Evolutionary conservation across 2,113 vertebrate species (phyloP).

Genomic region (Nycticorax nycticorax): DNA sequence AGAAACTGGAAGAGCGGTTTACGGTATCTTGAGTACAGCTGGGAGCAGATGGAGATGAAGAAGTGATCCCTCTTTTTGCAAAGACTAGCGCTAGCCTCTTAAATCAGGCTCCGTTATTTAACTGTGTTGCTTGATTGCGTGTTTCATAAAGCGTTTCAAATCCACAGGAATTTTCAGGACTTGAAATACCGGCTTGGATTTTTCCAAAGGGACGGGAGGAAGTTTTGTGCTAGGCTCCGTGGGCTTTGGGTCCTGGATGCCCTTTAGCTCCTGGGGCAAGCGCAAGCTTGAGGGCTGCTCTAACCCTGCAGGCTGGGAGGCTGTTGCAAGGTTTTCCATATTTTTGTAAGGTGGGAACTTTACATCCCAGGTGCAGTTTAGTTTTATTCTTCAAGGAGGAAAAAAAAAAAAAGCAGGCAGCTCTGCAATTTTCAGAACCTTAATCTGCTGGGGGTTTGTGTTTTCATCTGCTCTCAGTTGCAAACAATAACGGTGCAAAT

Average conservation of each 20-base stretch:
- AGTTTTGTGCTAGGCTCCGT: not conserved
- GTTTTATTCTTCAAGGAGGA: not conserved
- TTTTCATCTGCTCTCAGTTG: not conserved
- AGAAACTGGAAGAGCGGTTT: not conserved
- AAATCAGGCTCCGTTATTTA: not conserved
- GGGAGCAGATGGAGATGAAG: not conserved
- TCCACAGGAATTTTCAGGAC: not conserved
- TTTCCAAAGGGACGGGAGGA: not conserved
- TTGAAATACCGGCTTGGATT: not conserved
- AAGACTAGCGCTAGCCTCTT: not conserved
- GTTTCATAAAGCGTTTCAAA: not conserved
- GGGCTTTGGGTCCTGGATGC: not conserved
- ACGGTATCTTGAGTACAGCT: accelerated
- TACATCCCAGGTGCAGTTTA: not conserved
- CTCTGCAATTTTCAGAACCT: not conserved
- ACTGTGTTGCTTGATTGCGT: not conserved
- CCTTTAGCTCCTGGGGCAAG: not conserved
- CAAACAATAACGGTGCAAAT: not conserved
- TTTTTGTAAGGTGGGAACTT: not conserved
- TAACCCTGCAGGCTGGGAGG: not conserved
- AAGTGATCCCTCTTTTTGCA: not conserved
- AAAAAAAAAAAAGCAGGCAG: not conserved
- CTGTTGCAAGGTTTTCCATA: not conserved
- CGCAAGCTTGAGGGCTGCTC: no score
- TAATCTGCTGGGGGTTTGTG: not conserved